phyloP scores from a whole-genome alignment of 53 echinoderm and acorn worm species.

The Zoroaster sp. region DNA sequence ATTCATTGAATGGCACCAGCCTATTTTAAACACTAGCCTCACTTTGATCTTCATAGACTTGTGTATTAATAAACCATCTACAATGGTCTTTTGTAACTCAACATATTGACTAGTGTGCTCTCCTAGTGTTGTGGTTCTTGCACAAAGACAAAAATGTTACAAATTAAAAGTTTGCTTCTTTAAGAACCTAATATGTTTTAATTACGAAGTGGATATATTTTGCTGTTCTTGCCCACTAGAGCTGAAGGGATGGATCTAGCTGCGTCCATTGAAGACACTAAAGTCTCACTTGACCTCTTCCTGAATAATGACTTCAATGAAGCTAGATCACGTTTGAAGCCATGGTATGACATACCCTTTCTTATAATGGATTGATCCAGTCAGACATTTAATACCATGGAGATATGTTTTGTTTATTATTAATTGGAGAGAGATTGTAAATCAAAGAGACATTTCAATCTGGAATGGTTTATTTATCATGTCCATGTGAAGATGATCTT shows the following conservation, averaged over 20 bases:
- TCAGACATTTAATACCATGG: background rate
- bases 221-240: background rate
- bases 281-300: constrained; percentile 83
- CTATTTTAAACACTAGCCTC: too few relatives aligned
- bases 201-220: too few relatives aligned
- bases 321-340: constrained; percentile 79
- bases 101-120: too few relatives aligned
- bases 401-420: background rate
- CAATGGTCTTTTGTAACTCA: too few relatives aligned
- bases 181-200: too few relatives aligned
- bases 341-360: constrained; percentile 69
- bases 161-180: too few relatives aligned
- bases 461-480: background rate
- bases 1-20: too few relatives aligned
- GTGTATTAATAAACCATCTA: too few relatives aligned
- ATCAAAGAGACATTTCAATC: background rate
- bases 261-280: constrained; percentile 84
- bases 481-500: background rate
- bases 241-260: constrained; percentile 56
- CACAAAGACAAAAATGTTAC: too few relatives aligned
- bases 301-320: constrained; percentile 93
- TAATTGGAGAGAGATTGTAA: background rate
- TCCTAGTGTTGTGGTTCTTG: too few relatives aligned
- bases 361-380: background rate
- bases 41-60: too few relatives aligned